phyloP scores from a whole-genome alignment of 2,888 invertebrate species.

The Caenorhabditis afra region DNA sequence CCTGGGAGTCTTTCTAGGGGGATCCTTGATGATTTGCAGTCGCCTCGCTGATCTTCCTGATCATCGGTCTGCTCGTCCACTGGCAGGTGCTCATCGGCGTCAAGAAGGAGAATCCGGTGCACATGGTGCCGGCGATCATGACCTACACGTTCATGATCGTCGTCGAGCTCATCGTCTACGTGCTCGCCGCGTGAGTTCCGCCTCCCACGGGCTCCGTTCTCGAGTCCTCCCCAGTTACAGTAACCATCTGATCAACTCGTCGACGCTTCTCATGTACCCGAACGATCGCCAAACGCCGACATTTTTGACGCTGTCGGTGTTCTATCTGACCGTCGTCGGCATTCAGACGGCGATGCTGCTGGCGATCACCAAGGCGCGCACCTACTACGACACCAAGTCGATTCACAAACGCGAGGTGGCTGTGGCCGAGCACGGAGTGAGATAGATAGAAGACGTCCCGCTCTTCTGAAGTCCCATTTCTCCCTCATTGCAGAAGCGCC shows the following conservation, averaged over 20 bases:
- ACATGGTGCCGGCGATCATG: constrained; percentile 76
- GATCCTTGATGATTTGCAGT: constrained; percentile 64
- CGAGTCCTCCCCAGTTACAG: constrained; percentile 17
- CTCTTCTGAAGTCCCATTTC: neutral
- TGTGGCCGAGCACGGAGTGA: constrained; percentile 68
- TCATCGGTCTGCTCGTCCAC: constrained; percentile 71
- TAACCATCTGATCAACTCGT: constrained; percentile 56
- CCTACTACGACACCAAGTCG: constrained; percentile 68
- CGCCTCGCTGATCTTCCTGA: constrained; percentile 71
- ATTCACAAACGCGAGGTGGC: constrained; percentile 70
- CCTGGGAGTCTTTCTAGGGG: neutral
- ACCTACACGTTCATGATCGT: constrained; percentile 71
- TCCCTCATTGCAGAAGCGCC: constrained; percentile 46
- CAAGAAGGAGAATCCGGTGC: constrained; percentile 56
- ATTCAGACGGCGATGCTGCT: constrained; percentile 57
- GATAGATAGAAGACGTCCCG: neutral
- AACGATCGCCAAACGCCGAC: constrained; percentile 21
- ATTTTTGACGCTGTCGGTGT: constrained; percentile 32
- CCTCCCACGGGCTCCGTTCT: neutral
- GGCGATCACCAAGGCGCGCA: constrained; percentile 56
- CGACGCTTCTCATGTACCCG: constrained; percentile 15
- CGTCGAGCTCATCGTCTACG: constrained; percentile 65
- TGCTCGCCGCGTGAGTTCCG: constrained; percentile 65
- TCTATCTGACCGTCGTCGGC: constrained; percentile 33
- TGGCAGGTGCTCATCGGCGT: constrained; percentile 66